Evolutionary conservation across 2,888 invertebrate genomes (phyloP).

Genomic region (Parnassius apollo): DNA sequence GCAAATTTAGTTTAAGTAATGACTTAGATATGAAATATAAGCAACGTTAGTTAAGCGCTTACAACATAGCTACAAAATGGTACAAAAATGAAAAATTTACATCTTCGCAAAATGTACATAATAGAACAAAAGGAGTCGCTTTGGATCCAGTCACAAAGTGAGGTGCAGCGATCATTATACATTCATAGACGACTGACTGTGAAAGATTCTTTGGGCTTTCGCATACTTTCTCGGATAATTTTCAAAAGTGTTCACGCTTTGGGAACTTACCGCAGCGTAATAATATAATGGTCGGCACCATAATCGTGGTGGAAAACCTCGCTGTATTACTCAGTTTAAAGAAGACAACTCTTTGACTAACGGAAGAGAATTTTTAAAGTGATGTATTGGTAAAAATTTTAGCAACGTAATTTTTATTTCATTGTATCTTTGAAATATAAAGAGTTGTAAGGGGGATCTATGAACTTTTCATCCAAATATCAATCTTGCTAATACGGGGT

Average conservation of each 20-base stretch:
- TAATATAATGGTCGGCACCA: constrained; percentile 66
- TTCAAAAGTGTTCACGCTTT: constrained; percentile 61
- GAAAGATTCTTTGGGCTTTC: constrained; percentile 59
- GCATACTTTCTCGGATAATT: constrained; percentile 57
- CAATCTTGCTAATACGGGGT: too few relatives aligned
- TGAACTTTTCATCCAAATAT: too few relatives aligned
- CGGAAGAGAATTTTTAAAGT: constrained; percentile 4
- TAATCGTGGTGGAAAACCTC: constrained; percentile 20
- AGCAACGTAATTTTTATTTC: neutral
- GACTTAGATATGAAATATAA: neutral
- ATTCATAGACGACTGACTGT: constrained; percentile 69
- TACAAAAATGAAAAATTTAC: constrained; percentile 24
- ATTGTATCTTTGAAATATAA: neutral
- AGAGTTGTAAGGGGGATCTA: neutral
- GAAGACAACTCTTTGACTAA: constrained; percentile 22
- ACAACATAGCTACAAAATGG: neutral
- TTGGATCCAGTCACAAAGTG: constrained; percentile 36
- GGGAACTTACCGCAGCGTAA: constrained; percentile 64
- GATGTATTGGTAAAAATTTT: constrained; percentile 3
- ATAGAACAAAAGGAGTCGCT: constrained; percentile 36
- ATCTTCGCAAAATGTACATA: constrained; percentile 30
- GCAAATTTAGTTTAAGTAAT: neutral
- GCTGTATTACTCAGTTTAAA: neutral
- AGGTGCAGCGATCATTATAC: constrained; percentile 67
- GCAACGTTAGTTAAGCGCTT: neutral